phyloP scores from a whole-genome alignment of 2,888 invertebrate genomes.

The Megalurothrips usitatus region DNA sequence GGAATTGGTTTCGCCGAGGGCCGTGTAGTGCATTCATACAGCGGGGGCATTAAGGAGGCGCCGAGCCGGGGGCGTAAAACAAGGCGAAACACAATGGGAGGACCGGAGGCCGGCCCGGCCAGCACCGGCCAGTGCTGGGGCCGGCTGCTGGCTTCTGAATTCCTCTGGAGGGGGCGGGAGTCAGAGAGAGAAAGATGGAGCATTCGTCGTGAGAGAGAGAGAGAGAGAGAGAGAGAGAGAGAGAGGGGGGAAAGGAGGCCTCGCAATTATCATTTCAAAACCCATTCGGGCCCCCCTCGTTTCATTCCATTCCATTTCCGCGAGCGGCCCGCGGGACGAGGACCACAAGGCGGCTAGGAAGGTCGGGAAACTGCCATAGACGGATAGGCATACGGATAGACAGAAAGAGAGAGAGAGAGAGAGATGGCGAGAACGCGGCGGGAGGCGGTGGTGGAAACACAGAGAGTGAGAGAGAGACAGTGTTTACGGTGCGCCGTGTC shows the following conservation, averaged over 20 bases:
- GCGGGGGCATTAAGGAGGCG: neutral
- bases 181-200: neutral
- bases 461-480: too few species aligned
- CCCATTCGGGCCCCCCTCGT: constrained; percentile 6
- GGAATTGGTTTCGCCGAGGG: too few species aligned
- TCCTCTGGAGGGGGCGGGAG: neutral
- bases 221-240: neutral
- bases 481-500: too few species aligned
- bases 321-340: neutral
- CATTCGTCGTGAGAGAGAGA: neutral
- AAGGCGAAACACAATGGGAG: neutral
- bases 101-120: neutral
- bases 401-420: neutral
- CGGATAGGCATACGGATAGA: neutral
- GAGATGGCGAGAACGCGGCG: too few species aligned
- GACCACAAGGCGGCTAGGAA: neutral
- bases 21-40: too few species aligned
- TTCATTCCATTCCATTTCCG: constrained; percentile 9
- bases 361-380: neutral
- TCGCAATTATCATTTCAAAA: constrained; percentile 15
- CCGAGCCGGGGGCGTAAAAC: neutral
- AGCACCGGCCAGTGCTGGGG: neutral
- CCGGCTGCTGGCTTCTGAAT: neutral
- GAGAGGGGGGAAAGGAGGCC: neutral
- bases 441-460: too few species aligned